These are phyloP conservation scores for Oscheius sp. DNA, from an alignment of 2,888 invertebrate species.

Conservation along the genomic window DNA sequence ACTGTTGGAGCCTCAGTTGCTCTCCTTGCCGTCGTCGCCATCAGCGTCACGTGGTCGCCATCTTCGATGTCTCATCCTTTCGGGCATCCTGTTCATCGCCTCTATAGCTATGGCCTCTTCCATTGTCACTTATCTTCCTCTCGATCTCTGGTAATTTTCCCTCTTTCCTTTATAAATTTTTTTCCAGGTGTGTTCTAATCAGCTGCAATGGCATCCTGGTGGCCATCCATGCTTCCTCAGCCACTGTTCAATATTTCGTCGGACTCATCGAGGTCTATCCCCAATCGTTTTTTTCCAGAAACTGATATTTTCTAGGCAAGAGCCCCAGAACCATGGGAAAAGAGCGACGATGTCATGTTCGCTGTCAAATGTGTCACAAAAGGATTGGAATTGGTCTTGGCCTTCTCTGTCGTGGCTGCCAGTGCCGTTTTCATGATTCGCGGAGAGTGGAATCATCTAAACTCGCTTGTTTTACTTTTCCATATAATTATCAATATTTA, in stretches of 20 bases:
- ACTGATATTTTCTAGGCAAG: constrained; percentile 44
- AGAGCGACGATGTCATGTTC: constrained; percentile 77
- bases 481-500: constrained; percentile 78
- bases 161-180: background rate
- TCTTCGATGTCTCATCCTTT: constrained; percentile 55
- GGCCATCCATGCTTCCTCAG: constrained; percentile 76
- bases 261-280: constrained; percentile 43
- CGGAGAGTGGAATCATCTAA: constrained; percentile 58
- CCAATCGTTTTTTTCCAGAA: too few relatives aligned
- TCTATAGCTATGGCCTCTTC: constrained; percentile 53
- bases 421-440: constrained; percentile 71
- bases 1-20: constrained; percentile 76
- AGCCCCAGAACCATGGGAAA: constrained; percentile 76
- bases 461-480: constrained; percentile 74
- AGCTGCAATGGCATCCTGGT: constrained; percentile 77
- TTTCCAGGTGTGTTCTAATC: constrained; percentile 75
- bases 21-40: constrained; percentile 75
- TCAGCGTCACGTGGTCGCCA: constrained; percentile 52
- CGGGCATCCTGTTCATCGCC: constrained; percentile 51
- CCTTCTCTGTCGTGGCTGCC: constrained; percentile 77
- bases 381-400: constrained; percentile 76
- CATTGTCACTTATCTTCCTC: constrained; percentile 54
- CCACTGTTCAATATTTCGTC: constrained; percentile 76
- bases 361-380: constrained; percentile 75
- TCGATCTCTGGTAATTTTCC: constrained; percentile 59